Conservation (phyloP, 2,797 vertebrate species). For the Phoxinus dragarum region DNA sequence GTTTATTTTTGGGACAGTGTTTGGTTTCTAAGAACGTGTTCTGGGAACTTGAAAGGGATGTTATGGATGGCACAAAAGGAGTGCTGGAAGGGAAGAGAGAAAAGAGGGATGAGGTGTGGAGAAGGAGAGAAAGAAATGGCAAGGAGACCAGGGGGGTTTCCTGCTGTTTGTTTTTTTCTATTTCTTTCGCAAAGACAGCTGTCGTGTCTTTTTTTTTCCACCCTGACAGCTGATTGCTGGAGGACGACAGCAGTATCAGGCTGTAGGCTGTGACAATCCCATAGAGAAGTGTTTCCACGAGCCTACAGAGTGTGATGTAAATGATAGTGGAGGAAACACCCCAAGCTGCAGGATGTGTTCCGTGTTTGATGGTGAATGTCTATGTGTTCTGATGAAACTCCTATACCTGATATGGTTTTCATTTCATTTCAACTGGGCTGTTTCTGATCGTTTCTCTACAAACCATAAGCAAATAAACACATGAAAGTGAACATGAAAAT, state of each 20-base stretch:
- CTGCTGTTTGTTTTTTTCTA: neutral
- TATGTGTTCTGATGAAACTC: neutral
- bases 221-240: neutral
- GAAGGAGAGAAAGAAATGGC: constrained; percentile 1
- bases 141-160: constrained; percentile 4
- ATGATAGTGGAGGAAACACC: constrained; percentile 22
- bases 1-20: constrained; percentile 27
- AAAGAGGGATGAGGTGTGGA: constrained; percentile 14
- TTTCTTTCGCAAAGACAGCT: constrained; percentile 24
- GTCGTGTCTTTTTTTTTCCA: neutral
- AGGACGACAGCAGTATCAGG: constrained; percentile 20
- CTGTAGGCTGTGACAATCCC: neutral
- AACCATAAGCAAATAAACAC: neutral
- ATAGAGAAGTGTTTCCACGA: constrained; percentile 10
- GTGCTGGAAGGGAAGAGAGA: constrained; percentile 1
- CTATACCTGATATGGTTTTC: neutral
- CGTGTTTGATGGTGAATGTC: constrained; percentile 4
- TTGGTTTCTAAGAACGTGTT: constrained; percentile 18
- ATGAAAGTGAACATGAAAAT: neutral
- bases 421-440: neutral
- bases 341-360: constrained; percentile 11
- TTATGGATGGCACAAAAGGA: constrained; percentile 61
- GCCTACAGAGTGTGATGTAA: neutral
- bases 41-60: constrained; percentile 69
- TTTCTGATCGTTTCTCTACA: neutral